A percentile compares a stretch with the other conserved stretches of the same genome.
These are phyloP conservation scores for Nyctereutes procyonoides DNA, from an alignment of 2,113 vertebrate species.

Conservation along the genomic window DNA sequence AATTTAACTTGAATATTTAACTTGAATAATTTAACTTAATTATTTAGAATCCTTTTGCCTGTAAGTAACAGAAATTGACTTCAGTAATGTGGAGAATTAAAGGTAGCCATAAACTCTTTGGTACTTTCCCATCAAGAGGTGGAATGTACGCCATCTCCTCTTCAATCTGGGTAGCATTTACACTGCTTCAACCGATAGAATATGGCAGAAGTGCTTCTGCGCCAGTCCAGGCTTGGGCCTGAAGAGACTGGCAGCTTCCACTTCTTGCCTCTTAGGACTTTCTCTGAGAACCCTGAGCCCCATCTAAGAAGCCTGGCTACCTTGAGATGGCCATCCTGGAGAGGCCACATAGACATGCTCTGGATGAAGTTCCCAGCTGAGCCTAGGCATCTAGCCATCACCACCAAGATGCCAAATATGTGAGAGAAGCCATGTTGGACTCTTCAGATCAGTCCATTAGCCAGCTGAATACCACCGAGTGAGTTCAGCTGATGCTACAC, in stretches of 20 bases:
- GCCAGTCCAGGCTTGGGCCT: neutral
- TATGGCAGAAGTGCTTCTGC: neutral
- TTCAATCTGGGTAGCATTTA: neutral
- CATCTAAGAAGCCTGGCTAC: neutral
- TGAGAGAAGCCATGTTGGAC: neutral
- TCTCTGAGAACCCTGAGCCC: neutral
- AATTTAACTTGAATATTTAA: neutral
- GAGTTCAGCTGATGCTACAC: neutral
- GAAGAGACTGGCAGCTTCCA: neutral
- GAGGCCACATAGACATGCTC: neutral
- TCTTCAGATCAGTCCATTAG: neutral
- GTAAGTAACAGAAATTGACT: slow-evolving; percentile 39
- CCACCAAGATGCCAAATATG: neutral
- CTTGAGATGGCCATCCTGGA: neutral
- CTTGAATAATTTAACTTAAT: neutral
- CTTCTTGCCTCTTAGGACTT: neutral
- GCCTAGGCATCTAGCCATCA: neutral
- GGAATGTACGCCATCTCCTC: neutral
- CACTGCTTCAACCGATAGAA: neutral
- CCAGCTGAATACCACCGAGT: neutral
- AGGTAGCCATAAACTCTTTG: neutral
- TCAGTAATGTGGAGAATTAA: neutral
- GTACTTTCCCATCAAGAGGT: neutral
- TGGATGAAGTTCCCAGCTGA: neutral
- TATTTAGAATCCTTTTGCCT: slow-evolving; percentile 21